Percentiles rank a stretch among this genome's conserved stretches.
Evolutionary conservation across 2,113 vertebrate species (phyloP).

Genomic region (Bubo blakistoni): DNA sequence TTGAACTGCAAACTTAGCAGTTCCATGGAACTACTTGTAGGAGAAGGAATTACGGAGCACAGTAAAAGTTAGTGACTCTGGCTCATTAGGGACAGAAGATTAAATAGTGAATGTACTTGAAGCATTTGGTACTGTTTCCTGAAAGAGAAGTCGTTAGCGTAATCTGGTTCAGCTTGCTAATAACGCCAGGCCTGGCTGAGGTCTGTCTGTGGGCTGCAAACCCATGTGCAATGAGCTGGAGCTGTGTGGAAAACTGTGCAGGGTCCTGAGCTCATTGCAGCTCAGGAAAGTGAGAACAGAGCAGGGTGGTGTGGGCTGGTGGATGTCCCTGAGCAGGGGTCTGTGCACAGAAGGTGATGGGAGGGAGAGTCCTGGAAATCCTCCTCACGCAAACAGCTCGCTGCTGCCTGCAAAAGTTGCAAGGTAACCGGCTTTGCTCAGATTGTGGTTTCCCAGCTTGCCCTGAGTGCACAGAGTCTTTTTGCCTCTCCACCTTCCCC

Average conservation of each 20-base stretch:
- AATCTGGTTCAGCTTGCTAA: neutral
- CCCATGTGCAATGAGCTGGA: neutral
- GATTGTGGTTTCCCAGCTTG: neutral
- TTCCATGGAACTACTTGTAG: neutral
- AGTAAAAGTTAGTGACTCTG: neutral
- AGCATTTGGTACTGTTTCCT: neutral
- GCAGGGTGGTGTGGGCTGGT: neutral
- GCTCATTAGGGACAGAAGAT: neutral
- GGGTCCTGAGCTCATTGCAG: neutral
- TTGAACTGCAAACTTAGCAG: neutral
- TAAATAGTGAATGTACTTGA: neutral
- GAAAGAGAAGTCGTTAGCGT: neutral
- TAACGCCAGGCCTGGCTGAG: neutral
- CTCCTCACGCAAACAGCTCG: neutral
- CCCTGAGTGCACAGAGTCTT: neutral
- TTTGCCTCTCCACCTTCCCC: neutral
- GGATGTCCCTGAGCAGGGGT: neutral
- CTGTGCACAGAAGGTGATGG: rapidly evolving
- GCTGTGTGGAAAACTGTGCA: neutral
- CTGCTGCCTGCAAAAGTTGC: neutral
- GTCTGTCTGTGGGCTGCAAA: neutral
- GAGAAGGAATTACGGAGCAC: neutral
- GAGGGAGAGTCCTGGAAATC: neutral
- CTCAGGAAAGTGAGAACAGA: neutral
- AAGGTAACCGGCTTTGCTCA: neutral